Evolutionary conservation across 2,113 vertebrate genomes (phyloP), one percentile per base, ranked within the genome.

Genomic region (Marmota monax): DNA sequence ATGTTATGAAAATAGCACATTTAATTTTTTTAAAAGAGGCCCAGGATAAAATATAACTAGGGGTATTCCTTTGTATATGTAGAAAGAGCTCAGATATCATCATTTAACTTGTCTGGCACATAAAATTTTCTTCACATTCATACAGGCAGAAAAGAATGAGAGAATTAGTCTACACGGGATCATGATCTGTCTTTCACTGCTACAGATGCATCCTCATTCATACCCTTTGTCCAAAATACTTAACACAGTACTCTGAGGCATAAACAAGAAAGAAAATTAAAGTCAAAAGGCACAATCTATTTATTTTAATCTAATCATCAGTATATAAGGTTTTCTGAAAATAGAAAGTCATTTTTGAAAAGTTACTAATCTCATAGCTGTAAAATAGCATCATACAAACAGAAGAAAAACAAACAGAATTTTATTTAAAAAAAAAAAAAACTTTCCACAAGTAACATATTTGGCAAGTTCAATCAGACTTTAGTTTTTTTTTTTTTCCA

Each of bases 341-440:
- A 39, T 56, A 74, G 8, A 29, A 88, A 84, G 58, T 79, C 34
- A 76, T 63, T 90, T 56, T 85, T 87, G 20, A 84, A n/a, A 90
- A 51, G 13, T 78, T 65, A 92, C 8, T 58, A 29, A 22, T 83
- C 27, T 86, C 6, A 91, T 92, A 51, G 51, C 58, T 69, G 4
- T 88, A 61, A 92, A 92, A 63, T 22, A 89, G 29, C 29, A 92
- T 65, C 42, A 86, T 29, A 89, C 13, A 89, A 48, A 89, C 29
- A 56, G 17, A 84, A 61, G 34, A 39, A 56, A 95, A 95, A 48
- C 10, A 96, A 42, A 29, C 51, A 89, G 82, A 92, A 89, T 37
- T 37, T 37, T 37, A 37, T 37, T n/a, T 79, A 42, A 48, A 11
- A 51, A 51, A 51, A 51, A 51, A 74, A 63, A 89, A 91, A 82